phyloP scores from a whole-genome alignment of 2,113 vertebrate genomes.

The Delphinapterus leucas region DNA sequence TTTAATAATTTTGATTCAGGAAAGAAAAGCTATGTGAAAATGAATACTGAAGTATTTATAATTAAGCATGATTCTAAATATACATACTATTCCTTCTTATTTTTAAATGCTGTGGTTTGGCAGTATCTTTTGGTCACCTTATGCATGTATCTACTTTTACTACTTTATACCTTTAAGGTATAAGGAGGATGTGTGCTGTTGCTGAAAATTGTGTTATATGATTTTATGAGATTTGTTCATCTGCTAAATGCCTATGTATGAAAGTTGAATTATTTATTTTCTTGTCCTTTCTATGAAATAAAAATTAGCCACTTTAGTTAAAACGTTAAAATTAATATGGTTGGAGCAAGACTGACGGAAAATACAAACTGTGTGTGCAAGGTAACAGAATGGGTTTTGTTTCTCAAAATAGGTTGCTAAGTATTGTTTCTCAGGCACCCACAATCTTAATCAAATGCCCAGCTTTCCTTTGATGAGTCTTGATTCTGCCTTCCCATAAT shows the following conservation, averaged over 20 bases:
- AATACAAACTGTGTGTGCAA: background rate
- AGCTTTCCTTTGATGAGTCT: background rate
- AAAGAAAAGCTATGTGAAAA: background rate
- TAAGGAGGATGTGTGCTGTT: background rate
- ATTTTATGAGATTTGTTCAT: background rate
- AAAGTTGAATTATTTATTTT: background rate
- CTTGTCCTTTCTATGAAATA: background rate
- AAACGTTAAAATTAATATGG: background rate
- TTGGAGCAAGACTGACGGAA: background rate
- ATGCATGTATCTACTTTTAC: background rate
- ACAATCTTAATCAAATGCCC: background rate
- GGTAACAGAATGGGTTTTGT: background rate
- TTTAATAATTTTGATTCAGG: background rate
- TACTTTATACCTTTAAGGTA: background rate
- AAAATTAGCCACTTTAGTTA: background rate
- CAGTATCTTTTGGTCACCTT: background rate
- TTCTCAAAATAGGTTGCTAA: background rate
- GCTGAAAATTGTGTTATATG: background rate
- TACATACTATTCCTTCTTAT: background rate
- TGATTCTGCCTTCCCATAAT: background rate
- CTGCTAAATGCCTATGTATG: background rate
- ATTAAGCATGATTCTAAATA: background rate
- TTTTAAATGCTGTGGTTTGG: background rate
- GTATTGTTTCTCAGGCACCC: background rate
- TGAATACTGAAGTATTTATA: background rate